phyloP scores from a whole-genome alignment of 2,113 vertebrate species.

The Oostethus manadensis region DNA sequence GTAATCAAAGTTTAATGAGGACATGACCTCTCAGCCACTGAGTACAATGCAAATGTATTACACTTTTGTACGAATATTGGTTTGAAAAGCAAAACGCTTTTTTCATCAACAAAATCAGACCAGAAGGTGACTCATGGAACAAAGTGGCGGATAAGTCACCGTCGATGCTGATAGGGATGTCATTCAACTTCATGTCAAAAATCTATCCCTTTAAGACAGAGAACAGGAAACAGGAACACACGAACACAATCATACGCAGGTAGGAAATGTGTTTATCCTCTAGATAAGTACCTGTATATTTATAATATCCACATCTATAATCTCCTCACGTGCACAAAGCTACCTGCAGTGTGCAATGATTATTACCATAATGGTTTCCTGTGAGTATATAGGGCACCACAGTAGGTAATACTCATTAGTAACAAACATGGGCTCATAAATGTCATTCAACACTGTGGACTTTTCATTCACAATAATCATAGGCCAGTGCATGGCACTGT shows the following conservation, averaged over 20 bases:
- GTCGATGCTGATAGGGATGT: no score
- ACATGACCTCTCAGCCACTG: no score
- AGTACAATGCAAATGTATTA: no score
- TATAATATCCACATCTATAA: conserved; percentile 40
- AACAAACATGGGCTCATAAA: conserved; percentile 31
- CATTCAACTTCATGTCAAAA: no score
- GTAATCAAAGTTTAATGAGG: no score
- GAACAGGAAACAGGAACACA: neutral
- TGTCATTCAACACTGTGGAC: conserved; percentile 45
- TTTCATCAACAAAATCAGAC: no score
- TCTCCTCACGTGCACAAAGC: conserved; percentile 10
- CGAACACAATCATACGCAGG: neutral
- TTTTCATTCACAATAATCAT: conserved; percentile 32
- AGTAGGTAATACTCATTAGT: conserved; percentile 29
- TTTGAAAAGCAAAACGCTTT: no score
- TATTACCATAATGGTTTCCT: conserved; percentile 49
- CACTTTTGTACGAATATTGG: no score
- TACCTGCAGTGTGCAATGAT: conserved; percentile 18
- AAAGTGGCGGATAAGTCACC: no score
- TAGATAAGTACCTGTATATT: conserved; percentile 5
- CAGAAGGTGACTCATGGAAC: no score
- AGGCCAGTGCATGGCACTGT: neutral
- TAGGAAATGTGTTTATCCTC: conserved; percentile 14
- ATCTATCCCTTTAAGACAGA: no score
- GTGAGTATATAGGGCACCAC: conserved; percentile 21